Base-by-base conservation (phyloP, 2,797 vertebrate species). In the Antennarius maculatus region DNA sequence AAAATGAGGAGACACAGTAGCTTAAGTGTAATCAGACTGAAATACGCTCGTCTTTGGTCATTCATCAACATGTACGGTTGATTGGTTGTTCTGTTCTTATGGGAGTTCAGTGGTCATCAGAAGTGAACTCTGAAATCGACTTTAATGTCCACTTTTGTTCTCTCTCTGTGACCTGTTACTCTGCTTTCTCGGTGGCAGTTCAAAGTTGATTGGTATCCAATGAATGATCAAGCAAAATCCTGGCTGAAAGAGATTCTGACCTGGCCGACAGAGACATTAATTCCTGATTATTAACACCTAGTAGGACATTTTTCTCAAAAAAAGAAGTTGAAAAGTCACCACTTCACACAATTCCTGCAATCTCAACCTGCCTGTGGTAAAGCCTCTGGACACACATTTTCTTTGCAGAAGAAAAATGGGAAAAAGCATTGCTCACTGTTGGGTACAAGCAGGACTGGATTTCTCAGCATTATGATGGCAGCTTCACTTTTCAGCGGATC, bases 21-120 rank as follows among this genome's bases (percentile, higher is more conserved):
- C 27, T 68, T 4, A 45, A 49, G 27, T 49, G 18, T 54, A n/a
- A 59, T 61, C 12, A 27, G 29, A 55, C 3, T 8, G n/a, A 57
- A 10, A 23, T 56, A 27, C 2, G 37, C 47, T 29, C 4, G 13
- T 3, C 47, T 58, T 23, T 13, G 4, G 4, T 27, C 23, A 4
- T 42, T 34, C 31, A 34, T 47, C 10, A 45, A 18, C 3, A 55
- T 16, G 14, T 41, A 41, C 5, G 5, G 31, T 34, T 34, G 31
- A 34, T 34, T 34, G 8, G 31, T 8, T 34, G 5, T 34, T 34
- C 31, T 34, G 8, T 34, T 8, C 8, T 5, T 34, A 34, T 34
- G 5, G 31, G 31, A 34, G 31, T 8, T 42, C 7, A 42, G 39
- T 42, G 39, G 39, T 42, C 8, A 8, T 34, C 31, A 1, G 6